These are phyloP conservation scores for Pseudochirops cupreus DNA, from an alignment of 2,797 vertebrate genomes.

Conservation along the genomic window DNA sequence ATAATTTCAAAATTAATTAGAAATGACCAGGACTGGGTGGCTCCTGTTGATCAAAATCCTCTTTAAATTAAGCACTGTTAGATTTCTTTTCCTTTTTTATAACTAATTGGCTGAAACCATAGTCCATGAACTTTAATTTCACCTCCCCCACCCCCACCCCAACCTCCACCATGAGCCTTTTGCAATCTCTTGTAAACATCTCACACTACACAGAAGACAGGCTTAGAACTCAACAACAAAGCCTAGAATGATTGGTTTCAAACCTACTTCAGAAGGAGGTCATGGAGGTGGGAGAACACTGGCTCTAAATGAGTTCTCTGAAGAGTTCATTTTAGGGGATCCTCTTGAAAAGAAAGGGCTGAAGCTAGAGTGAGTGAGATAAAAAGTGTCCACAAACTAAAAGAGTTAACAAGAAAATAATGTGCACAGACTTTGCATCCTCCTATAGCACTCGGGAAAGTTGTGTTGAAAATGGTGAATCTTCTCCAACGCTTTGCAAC, in stretches of 20 bases:
- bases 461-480: not conserved
- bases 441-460: not conserved
- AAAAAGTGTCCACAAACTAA: not conserved
- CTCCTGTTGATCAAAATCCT: not conserved
- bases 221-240: not conserved
- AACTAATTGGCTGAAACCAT: not conserved
- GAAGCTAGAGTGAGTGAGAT: not conserved
- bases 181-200: not conserved
- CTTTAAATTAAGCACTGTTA: not conserved
- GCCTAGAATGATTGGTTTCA: not conserved
- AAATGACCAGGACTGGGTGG: constrained; percentile 30
- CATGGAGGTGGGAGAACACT: not conserved
- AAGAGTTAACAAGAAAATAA: not conserved
- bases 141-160: too few species aligned
- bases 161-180: constrained; percentile 14
- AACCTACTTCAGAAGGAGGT: not conserved
- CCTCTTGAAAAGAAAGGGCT: not conserved
- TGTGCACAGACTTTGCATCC: not conserved
- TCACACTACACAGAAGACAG: not conserved
- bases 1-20: constrained; percentile 38
- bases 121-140: not conserved
- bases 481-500: not conserved
- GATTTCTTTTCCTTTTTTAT: constrained; percentile 31
- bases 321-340: not conserved
- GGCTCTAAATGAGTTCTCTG: not conserved